Conservation (phyloP, 2,113 vertebrate species). For the Thinocorus orbignyianus region DNA sequence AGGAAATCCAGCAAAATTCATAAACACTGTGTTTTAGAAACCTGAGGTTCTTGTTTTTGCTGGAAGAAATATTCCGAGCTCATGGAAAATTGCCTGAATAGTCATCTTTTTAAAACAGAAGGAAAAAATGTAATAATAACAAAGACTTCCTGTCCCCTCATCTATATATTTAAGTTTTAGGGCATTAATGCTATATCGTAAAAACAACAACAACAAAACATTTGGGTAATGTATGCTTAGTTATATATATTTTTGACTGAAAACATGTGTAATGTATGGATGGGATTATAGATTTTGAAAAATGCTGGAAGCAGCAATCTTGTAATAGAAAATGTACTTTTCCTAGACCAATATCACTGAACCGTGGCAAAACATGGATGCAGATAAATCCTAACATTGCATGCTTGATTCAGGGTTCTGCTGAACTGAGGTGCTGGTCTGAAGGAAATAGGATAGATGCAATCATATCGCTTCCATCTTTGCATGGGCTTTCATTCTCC, state of each 20-base stretch:
- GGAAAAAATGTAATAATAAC: background rate
- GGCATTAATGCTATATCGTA: background rate
- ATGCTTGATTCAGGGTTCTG: background rate
- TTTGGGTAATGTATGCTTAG: background rate
- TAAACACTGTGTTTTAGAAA: background rate
- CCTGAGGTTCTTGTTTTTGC: background rate
- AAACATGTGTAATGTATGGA: background rate
- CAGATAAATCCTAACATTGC: background rate
- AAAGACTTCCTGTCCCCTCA: background rate
- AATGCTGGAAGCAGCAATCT: background rate
- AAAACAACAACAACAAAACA: background rate
- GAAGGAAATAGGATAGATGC: background rate
- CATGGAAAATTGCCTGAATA: background rate
- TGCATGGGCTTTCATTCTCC: background rate
- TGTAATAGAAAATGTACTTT: background rate
- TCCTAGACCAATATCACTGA: background rate
- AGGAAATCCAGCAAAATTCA: slow-evolving; percentile 24
- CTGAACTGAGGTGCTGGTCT: background rate
- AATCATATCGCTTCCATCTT: background rate
- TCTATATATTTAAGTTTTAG: background rate
- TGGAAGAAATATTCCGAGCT: background rate
- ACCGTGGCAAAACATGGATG: background rate
- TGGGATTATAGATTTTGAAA: background rate
- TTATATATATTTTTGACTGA: background rate
- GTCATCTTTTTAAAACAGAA: background rate